phyloP scores from a whole-genome alignment of 2,888 invertebrate genomes.

The Elysia crispata region DNA sequence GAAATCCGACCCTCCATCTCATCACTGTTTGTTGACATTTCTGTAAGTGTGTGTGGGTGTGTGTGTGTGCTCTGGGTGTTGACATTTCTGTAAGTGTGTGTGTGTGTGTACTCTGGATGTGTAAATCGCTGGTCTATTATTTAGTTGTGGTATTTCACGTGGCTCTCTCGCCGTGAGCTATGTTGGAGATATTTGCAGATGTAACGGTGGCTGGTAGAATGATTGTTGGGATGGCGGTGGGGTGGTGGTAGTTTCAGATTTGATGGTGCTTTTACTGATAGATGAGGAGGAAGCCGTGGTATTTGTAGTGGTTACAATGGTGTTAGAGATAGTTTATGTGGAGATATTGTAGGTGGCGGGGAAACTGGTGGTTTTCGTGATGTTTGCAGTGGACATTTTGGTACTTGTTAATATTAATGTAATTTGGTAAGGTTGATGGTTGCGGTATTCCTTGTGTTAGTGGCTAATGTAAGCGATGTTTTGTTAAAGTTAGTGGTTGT shows the following conservation, averaged over 20 bases:
- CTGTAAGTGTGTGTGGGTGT: slow-evolving; percentile 22
- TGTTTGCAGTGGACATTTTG: too few species aligned
- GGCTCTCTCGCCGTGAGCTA: not conserved
- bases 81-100: too few species aligned
- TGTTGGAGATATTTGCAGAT: not conserved
- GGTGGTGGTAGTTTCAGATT: not conserved
- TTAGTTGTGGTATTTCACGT: not conserved
- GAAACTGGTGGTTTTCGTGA: too few species aligned
- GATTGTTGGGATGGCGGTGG: not conserved
- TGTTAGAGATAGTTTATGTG: not conserved
- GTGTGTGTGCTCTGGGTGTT: not conserved
- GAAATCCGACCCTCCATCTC: too few species aligned
- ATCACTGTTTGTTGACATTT: slow-evolving; percentile 18
- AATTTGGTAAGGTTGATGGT: too few species aligned
- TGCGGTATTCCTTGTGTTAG: too few species aligned
- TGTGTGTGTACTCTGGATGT: too few species aligned
- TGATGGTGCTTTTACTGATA: not conserved
- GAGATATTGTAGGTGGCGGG: not conserved
- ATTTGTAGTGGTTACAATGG: not conserved
- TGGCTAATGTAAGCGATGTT: too few species aligned
- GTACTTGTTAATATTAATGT: too few species aligned
- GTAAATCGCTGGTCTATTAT: too few species aligned
- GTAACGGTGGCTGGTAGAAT: not conserved
- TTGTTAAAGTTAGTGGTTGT: too few species aligned
- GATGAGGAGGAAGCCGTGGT: not conserved